phyloP scores from a whole-genome alignment of 2,113 vertebrate species.

The Notothenia coriiceps region DNA sequence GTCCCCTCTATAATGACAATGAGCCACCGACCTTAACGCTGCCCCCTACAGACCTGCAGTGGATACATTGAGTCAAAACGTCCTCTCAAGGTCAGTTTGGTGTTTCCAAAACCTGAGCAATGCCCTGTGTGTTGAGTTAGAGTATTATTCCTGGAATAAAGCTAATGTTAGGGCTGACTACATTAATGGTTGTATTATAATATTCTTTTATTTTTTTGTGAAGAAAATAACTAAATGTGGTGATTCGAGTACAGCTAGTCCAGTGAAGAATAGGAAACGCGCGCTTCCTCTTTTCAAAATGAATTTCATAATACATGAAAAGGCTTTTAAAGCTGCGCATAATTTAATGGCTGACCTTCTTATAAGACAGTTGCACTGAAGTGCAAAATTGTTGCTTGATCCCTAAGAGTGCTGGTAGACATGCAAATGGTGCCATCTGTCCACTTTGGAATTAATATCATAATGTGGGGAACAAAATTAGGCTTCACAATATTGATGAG shows the following conservation, averaged over 20 bases:
- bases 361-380: conserved; percentile 75
- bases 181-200: conserved; percentile 13
- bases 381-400: conserved; percentile 80
- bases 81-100: conserved; percentile 62
- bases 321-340: conserved; percentile 77
- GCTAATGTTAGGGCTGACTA: not conserved
- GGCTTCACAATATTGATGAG: conserved; percentile 67
- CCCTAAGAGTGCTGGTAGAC: conserved; percentile 67
- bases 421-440: conserved; percentile 77
- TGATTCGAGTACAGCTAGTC: conserved; percentile 18
- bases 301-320: conserved; percentile 80
- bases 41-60: conserved; percentile 65
- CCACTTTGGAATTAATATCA: conserved; percentile 73
- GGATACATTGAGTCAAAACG: conserved; percentile 41
- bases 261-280: conserved; percentile 37
- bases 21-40: conserved; percentile 76
- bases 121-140: not conserved
- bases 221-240: conserved; percentile 39
- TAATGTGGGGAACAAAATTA: conserved; percentile 69
- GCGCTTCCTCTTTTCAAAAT: conserved; percentile 57
- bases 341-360: conserved; percentile 78
- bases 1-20: conserved; percentile 80
- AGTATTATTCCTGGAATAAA: not conserved
- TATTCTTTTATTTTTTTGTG: conserved; percentile 6
- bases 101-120: conserved; percentile 7